Evolutionary conservation across 2,888 invertebrate species (phyloP).

Genomic region (Amphipyra berbera): DNA sequence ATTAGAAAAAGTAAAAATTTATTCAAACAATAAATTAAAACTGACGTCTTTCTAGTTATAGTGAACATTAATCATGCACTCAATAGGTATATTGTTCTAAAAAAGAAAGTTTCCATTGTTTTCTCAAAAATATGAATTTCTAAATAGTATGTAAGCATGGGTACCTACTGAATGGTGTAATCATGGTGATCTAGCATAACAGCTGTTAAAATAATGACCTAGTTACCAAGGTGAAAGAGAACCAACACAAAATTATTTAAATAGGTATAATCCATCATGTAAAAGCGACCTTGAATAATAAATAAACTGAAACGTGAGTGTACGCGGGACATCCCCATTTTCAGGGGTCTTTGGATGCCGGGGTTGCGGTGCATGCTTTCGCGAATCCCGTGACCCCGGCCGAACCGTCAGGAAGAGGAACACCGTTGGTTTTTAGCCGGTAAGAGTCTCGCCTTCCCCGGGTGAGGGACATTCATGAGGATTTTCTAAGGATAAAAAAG

Average conservation of each 20-base stretch:
- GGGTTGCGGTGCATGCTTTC: too few relatives aligned
- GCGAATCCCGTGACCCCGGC: too few relatives aligned
- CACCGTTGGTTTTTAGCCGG: too few relatives aligned
- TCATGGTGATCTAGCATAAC: constrained; percentile 11
- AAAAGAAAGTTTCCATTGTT: constrained; percentile 12
- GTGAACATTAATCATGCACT: not conserved
- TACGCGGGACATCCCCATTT: too few relatives aligned
- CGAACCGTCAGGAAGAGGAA: too few relatives aligned
- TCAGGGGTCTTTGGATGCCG: too few relatives aligned
- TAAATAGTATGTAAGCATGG: constrained; percentile 6
- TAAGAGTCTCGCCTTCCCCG: too few relatives aligned
- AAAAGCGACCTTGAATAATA: not conserved
- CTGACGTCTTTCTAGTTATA: not conserved
- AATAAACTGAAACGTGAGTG: not conserved
- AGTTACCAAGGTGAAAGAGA: constrained; percentile 3
- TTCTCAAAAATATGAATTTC: constrained; percentile 5
- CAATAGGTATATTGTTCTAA: constrained; percentile 7
- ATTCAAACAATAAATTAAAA: not conserved
- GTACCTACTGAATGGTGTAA: constrained; percentile 27
- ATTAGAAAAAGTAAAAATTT: too few relatives aligned
- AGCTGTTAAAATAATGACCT: constrained; percentile 50
- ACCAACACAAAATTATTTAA: too few relatives aligned
- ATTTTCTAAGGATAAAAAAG: too few relatives aligned
- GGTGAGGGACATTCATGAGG: too few relatives aligned
- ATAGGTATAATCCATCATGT: too few relatives aligned